Conservation (phyloP, 2,888 invertebrate species). For the Drosophila longiperda region DNA sequence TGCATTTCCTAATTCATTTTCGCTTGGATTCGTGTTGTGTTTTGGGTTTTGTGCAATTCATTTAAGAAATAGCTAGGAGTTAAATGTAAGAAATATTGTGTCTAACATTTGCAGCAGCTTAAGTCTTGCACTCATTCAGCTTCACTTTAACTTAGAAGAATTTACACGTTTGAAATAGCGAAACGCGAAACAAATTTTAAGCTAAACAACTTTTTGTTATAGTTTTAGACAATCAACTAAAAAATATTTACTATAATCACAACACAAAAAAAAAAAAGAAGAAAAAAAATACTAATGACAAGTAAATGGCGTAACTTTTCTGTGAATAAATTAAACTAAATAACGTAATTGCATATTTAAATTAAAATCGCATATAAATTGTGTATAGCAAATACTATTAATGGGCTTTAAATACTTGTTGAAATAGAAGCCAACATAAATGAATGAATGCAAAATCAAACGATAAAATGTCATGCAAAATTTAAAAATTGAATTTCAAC, state of each 20-base stretch:
- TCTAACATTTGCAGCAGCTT: constrained; percentile 6
- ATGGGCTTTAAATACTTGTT: constrained; percentile 34
- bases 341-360: constrained; percentile 53
- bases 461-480: constrained; percentile 15
- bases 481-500: constrained; percentile 57
- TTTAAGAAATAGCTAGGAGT: constrained; percentile 9
- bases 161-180: constrained; percentile 29
- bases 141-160: constrained; percentile 34
- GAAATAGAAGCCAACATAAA: constrained; percentile 19
- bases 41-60: constrained; percentile 8
- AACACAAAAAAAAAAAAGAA: constrained; percentile 29
- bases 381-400: constrained; percentile 42
- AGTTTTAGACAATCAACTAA: constrained; percentile 80
- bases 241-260: constrained; percentile 47
- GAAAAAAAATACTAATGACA: constrained; percentile 67
- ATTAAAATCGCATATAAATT: constrained; percentile 45
- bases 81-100: neutral
- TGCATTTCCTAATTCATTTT: constrained; percentile 15
- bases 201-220: constrained; percentile 69
- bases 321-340: constrained; percentile 76
- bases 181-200: constrained; percentile 33
- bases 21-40: constrained; percentile 19
- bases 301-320: constrained; percentile 82
- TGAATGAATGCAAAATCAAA: constrained; percentile 28
- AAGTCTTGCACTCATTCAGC: constrained; percentile 19